Evolutionary conservation across 2,888 invertebrate species (phyloP), one percentile per base, ranked within the genome.

Genomic region (Megaustenia siamemsis): DNA sequence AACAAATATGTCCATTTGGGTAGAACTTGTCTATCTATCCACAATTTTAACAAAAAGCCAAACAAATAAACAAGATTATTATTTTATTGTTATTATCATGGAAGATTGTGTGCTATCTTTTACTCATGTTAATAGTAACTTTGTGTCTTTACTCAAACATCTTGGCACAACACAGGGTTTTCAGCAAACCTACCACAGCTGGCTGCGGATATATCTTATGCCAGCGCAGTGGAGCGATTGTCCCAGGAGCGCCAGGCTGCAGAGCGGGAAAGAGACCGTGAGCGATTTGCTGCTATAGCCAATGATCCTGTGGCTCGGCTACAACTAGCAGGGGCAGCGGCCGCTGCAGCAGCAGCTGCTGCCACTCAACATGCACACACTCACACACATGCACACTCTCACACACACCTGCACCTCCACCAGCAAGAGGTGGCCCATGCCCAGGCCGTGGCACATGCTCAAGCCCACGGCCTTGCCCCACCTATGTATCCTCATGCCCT

Each of bases 221-320:
- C 87, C 63, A 82, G 75, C 28, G 87, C 84, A 49, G 86, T 88
- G 40, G 88, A 88, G 80, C 82, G 87, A 0, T 60, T 86, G 77
- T 85, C 88, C 87, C 86, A 89, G 90, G 71, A 73, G 45, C 71
- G 71, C 32, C 89, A 92, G 89, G 97, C 97, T 87, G 88, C 97
- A 89, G 97, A 97, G 12, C 82, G 73, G 21, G 91, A 91, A 86
- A 82, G 92, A 45, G 84, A 84, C 53, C 79, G 91, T 0, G 92
- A 92, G 86, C 84, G 92, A 32, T 87, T 91, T 88, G 97, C 97
- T 87, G 95, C 97, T 91, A 97, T 97, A 87, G 88, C 97, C 89
- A 97, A 98, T 95, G 98, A 98, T 95, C 98, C 98, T 88, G 97
- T 98, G 97, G 97, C 96, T 89, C 96, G 98, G 90, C 95, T 98